Conservation (phyloP, 1,140 invertebrate species). For the Bombus pascuorum region DNA sequence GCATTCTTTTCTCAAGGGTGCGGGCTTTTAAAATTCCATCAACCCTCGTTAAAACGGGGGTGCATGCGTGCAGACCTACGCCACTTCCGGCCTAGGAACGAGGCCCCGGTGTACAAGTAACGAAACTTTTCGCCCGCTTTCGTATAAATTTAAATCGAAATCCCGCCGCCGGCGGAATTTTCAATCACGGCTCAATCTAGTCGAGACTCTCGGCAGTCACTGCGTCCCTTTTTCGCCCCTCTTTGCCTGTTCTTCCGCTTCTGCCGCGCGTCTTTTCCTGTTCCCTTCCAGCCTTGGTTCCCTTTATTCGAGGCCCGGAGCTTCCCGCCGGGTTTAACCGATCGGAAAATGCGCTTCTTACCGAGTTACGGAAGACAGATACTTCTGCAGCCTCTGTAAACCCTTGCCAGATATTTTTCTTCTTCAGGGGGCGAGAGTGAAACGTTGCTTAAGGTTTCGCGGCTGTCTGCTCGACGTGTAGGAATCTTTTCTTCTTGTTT, state of each 20-base stretch:
- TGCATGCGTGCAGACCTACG: background rate
- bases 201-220: constrained; percentile 42
- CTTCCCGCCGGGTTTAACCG: constrained; percentile 75
- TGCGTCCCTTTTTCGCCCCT: background rate
- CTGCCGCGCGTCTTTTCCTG: background rate
- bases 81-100: background rate
- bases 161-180: constrained; percentile 76
- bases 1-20: background rate
- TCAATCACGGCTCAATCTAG: constrained; percentile 81
- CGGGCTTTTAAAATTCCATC: constrained; percentile 40
- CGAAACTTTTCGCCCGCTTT: constrained; percentile 38
- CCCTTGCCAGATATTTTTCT: constrained; percentile 12
- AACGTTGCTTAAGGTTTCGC: background rate
- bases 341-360: constrained; percentile 78
- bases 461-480: background rate
- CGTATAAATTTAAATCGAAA: constrained; percentile 75
- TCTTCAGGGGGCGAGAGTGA: no score
- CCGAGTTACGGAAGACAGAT: constrained; percentile 72
- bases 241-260: background rate
- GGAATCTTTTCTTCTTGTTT: background rate
- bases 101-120: constrained; percentile 17
- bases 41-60: constrained; percentile 26
- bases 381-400: constrained; percentile 61
- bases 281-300: background rate
- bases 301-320: constrained; percentile 56